Evolutionary conservation across 2,888 invertebrate genomes (phyloP).

Genomic region (Parascotia fuliginaria): DNA sequence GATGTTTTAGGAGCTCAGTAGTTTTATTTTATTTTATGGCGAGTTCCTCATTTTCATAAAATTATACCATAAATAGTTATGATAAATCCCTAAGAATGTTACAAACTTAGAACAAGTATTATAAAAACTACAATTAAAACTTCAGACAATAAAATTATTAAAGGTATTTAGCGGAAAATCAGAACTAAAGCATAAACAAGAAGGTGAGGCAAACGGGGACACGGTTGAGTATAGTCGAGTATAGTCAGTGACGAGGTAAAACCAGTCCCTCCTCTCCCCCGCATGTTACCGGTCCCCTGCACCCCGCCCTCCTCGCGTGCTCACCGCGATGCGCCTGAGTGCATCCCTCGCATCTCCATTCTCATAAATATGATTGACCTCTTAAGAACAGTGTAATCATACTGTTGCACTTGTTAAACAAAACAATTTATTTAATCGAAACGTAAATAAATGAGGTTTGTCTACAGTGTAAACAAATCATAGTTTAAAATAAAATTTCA

Average conservation of each 20-base stretch:
- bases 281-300: conserved; percentile 7
- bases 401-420: not conserved
- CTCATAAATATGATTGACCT: conserved; percentile 52
- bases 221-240: conserved; percentile 54
- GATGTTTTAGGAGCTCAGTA: too few relatives aligned
- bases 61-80: too few relatives aligned
- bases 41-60: too few relatives aligned
- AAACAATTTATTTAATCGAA: too few relatives aligned
- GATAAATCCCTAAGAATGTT: too few relatives aligned
- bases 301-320: conserved; percentile 39
- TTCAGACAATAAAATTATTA: too few relatives aligned
- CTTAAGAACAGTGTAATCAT: conserved; percentile 17
- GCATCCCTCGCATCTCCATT: conserved; percentile 64
- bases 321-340: conserved; percentile 59
- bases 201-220: conserved; percentile 71
- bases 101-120: too few relatives aligned
- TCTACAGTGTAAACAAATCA: too few relatives aligned
- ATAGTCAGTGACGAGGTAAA: conserved; percentile 56
- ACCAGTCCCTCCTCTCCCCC: conserved; percentile 59
- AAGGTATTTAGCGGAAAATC: conserved; percentile 31
- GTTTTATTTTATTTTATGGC: too few relatives aligned
- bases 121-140: too few relatives aligned
- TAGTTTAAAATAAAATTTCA: too few relatives aligned
- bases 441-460: too few relatives aligned
- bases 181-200: conserved; percentile 46